Base-by-base conservation (phyloP, 2,113 vertebrate species). In the Dasypus novemcinctus region DNA sequence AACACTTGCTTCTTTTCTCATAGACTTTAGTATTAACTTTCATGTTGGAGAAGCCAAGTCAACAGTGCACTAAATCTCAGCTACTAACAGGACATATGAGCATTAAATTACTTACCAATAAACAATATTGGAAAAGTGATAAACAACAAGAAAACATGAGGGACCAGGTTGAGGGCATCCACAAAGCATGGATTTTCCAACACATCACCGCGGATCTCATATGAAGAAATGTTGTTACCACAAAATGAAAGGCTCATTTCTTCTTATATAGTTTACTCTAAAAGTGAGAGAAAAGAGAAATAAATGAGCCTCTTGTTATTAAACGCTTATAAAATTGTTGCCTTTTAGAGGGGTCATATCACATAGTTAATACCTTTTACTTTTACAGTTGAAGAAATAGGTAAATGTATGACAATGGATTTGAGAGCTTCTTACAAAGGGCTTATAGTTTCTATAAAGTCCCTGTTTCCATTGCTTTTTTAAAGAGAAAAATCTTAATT, bases 91-190 rank as follows among this genome's bases (percentile, higher is more conserved):
- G 57, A 79, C 7, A 71, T 49, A 38, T 12, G 52, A 87, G 41
- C 4, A 74, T 25, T 15, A 72, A 41, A 36, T 69, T 96, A 98
- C 99, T 97, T 98, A 99, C 99, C 99, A 41, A 99, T 99, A 96
- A 99, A 99, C 93, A 99, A 98, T 97, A 99, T 99, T 25, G 99
- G 99, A 97, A 99, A 99, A 93, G 99, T 99, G 98, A 99, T 99
- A 97, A 99, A 99, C 75, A 99, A 98, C 88, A 99, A 98, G 98
- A 99, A 99, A 96, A 99, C 99, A 17, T 99, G 99, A 10, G 99
- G 99, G 41, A 99, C 99, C 97, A 99, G 97, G 98, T 99, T 99
- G 98, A 99, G 99, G 0, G 99, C 99, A 79, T 99, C 99, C 98
- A 99, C 99, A 83, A 99, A 99, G 98, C 99, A 99, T 96, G 99